Base-by-base conservation (phyloP, 2,113 vertebrate genomes). In the Parotia lawesii region DNA sequence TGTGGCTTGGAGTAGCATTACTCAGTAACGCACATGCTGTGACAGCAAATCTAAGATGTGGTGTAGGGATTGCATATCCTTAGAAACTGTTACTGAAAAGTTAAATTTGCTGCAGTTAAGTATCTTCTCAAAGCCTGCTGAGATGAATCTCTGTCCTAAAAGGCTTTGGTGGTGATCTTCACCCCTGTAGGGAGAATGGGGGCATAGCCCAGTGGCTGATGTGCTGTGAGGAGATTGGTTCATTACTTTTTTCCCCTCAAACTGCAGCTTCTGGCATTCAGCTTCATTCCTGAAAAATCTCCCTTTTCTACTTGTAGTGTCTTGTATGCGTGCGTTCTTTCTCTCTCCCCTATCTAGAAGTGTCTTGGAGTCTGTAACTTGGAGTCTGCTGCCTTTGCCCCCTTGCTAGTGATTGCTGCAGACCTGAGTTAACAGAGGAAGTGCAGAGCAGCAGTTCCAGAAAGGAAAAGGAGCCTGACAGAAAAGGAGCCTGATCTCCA, bases 121-220 rank as follows among this genome's bases (percentile, higher is more conserved):
- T 60, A 27, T 64, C 44, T 90, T 72, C 60, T 86, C 23, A 38
- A 74, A 94, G 48, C 80, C 62, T 75, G 37, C 23, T 0, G 19
- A 56, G 42, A 71, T 86, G 44, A 95, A 38, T 90, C 11, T 12
- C 31, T 67, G 65, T 94, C 86, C 44, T 65, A 33, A 72, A 85
- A 72, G 53, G 28, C 53, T 78, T 75, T 74, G 61, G 53, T 60
- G 89, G 80, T 61, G 70, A 90, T 88, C 70, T 48, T 93, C 27
- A 5, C 4, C 33, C 29, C 56, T 0, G 0, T 22, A 29, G 47
- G 69, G 51, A 70, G 50, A 54, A n/a, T 21, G n/a, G 27, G 51
- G n/a, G 3, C 56, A 11, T 47, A 61, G 65, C 64, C n/a, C 31
- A 33, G 4, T 31, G 42, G 40, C 23, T 87, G 57, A 71, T 75